Evolutionary conservation across 1,140 invertebrate genomes (phyloP), one percentile per base, ranked within the genome.

Genomic region (Bombus affinis): DNA sequence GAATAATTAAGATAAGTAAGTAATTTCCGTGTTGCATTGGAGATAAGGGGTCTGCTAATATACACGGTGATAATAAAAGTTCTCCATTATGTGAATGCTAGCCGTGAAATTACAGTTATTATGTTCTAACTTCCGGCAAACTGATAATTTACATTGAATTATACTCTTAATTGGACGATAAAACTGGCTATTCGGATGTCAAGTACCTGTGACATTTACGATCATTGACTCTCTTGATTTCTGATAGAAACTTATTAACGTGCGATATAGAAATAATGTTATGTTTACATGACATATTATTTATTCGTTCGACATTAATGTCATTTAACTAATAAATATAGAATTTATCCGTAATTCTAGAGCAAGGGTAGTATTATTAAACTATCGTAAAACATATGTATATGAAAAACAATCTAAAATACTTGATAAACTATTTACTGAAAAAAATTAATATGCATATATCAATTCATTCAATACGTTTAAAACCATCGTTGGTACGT

Each of bases 1-100:
- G 74, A 76, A 76, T 76, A 76, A 76, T 76, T 76, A 76, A 59
- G 74, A 76, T 76, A 76, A 76, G 53, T 53, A 53, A 53, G 18
- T 53, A 53, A 53, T 73, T 73, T 44, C 39, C 8, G 39, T n/a
- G 25, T 53, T 32, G 35, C 32, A 22, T 75, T 37, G 6, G 15
- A 59, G 32, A 59, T 12, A 39, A 59, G 53, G 37, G 53, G 22
- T 39, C 47, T 59, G 18, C 39, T 76, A 76, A 76, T 47, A 62
- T n/a, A 53, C 12, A 76, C 2, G 8, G n/a, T 18, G 28, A 44
- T 44, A 47, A 44, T 44, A 73, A 73, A 73, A 15, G 28, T 71
- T 57, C 18, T 2, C 10, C 25, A n/a, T 76, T 76, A 28, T n/a
- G 28, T 15, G 28, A 22, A 32, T 18, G n/a, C 15, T 44, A 44